Evolutionary conservation across 2,888 invertebrate species (phyloP).

Genomic region (Galerucella nymphaeae): DNA sequence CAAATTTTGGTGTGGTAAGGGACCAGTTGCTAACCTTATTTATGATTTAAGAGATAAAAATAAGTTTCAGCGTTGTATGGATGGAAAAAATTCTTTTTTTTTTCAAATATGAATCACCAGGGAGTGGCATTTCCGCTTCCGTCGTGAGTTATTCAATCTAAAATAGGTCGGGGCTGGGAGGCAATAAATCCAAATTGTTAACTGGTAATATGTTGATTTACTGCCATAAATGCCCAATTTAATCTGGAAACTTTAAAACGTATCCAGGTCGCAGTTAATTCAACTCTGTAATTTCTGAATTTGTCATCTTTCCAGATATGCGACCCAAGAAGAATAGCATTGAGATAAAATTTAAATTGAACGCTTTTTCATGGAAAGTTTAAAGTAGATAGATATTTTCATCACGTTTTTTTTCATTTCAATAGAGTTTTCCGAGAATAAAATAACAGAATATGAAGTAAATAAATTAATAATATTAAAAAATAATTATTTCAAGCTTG

Average conservation of each 20-base stretch:
- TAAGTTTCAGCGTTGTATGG: background rate
- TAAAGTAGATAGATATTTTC: background rate
- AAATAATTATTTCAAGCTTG: too few species aligned
- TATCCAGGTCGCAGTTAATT: conserved; percentile 57
- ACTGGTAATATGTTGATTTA: conserved; percentile 54
- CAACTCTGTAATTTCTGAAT: conserved; percentile 59
- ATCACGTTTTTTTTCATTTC: background rate
- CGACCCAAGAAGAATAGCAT: conserved; percentile 12
- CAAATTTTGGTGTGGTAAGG: too few species aligned
- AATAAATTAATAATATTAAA: too few species aligned
- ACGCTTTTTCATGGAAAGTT: background rate
- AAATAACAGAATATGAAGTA: too few species aligned
- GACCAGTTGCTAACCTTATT: too few species aligned
- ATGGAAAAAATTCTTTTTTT: background rate
- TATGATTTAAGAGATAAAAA: too few species aligned
- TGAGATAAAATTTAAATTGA: background rate
- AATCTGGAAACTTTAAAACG: conserved; percentile 55
- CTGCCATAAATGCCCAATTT: conserved; percentile 58
- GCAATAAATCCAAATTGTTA: conserved; percentile 37
- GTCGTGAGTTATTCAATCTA: conserved; percentile 26
- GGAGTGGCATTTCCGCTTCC: conserved; percentile 6
- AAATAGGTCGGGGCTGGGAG: conserved; percentile 32
- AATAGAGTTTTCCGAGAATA: background rate
- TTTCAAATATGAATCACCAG: background rate
- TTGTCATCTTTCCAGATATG: conserved; percentile 56